Evolutionary conservation across 2,113 vertebrate genomes (phyloP).

Genomic region (Alligator sinensis): DNA sequence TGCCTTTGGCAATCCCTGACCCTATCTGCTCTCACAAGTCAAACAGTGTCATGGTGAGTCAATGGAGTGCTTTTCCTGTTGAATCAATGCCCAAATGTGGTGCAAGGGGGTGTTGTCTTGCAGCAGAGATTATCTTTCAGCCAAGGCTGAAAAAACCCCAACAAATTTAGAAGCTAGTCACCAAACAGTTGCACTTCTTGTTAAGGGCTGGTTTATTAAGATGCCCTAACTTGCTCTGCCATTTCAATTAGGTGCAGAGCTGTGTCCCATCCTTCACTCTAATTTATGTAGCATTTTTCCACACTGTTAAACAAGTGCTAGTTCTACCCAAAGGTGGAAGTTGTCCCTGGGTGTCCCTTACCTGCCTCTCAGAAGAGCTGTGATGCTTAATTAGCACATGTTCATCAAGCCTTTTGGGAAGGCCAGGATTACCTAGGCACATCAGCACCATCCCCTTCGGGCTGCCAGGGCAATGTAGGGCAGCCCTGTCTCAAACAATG

Average conservation of each 20-base stretch:
- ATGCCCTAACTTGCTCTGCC: background rate
- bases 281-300: background rate
- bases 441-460: background rate
- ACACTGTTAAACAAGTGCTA: background rate
- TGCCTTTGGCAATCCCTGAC: background rate
- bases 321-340: too few species aligned
- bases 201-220: background rate
- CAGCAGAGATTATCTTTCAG: background rate
- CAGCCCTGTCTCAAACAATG: background rate
- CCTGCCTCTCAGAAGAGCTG: background rate
- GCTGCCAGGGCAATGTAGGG: background rate
- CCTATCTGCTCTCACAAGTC: background rate
- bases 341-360: background rate
- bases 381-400: background rate
- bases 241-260: background rate
- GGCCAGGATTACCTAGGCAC: background rate
- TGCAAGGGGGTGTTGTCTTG: background rate
- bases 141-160: background rate
- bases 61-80: background rate
- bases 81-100: background rate
- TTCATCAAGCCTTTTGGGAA: background rate
- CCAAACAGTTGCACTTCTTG: background rate
- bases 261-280: background rate
- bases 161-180: background rate
- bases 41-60: background rate